Evolutionary conservation across 2,113 vertebrate genomes (phyloP).

Genomic region (Brachyhypopomus gauderio): DNA sequence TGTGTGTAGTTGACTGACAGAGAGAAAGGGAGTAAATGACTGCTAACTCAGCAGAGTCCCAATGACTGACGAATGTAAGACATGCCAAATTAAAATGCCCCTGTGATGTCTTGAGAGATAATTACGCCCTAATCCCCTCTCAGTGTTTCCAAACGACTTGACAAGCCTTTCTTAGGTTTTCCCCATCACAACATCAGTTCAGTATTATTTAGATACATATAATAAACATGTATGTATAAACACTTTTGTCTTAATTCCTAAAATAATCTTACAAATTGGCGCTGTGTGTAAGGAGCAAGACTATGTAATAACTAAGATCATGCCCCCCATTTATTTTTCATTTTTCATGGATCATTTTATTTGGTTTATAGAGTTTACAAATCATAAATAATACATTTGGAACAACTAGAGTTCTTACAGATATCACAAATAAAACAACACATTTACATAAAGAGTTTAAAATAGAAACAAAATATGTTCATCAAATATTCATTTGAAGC

Average conservation of each 20-base stretch:
- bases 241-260: too few relatives aligned
- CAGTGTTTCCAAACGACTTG: conserved; percentile 36
- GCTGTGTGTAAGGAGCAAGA: background rate
- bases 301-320: background rate
- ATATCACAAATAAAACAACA: too few relatives aligned
- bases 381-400: too few relatives aligned
- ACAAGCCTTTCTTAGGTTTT: conserved; percentile 29
- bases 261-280: background rate
- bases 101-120: conserved; percentile 45
- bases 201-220: conserved; percentile 6
- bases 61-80: conserved; percentile 46
- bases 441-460: too few relatives aligned
- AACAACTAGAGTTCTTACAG: too few relatives aligned
- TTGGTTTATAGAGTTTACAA: too few relatives aligned
- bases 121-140: conserved; percentile 47
- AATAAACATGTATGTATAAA: background rate
- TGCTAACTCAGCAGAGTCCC: conserved; percentile 33
- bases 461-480: too few relatives aligned
- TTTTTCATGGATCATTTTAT: too few relatives aligned
- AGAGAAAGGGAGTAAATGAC: background rate
- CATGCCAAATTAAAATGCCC: conserved; percentile 47
- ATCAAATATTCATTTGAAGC: too few relatives aligned
- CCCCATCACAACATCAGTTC: conserved; percentile 19
- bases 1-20: background rate
- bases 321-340: too few relatives aligned